A percentile compares a stretch with the other conserved stretches of the same genome.
These are phyloP conservation scores for Prolemur simus DNA, from an alignment of 2,113 vertebrate species.

Conservation along the genomic window DNA sequence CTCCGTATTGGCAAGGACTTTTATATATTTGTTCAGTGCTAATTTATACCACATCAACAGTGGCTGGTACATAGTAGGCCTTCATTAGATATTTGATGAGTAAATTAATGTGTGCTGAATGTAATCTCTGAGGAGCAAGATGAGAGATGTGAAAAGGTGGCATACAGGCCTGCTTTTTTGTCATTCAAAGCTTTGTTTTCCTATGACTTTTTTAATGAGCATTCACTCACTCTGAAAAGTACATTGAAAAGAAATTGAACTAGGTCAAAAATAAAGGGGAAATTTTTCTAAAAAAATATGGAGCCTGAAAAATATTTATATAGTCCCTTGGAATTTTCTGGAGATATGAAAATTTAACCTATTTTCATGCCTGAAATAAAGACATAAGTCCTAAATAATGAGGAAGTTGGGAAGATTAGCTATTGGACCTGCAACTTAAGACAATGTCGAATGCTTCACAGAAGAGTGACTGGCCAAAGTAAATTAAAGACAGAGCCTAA, in stretches of 20 bases:
- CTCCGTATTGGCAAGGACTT: background rate
- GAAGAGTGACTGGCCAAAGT: background rate
- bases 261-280: background rate
- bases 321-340: background rate
- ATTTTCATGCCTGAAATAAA: background rate
- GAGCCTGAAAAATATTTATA: background rate
- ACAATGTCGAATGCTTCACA: background rate
- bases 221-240: background rate
- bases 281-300: background rate
- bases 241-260: background rate
- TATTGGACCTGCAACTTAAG: background rate
- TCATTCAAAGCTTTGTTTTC: background rate
- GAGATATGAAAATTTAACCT: background rate
- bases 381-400: background rate
- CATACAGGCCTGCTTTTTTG: background rate
- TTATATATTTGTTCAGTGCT: background rate
- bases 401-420: background rate
- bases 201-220: background rate
- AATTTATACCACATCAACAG: background rate
- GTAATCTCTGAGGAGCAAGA: background rate
- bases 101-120: conserved; percentile 1
- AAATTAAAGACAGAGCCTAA: background rate
- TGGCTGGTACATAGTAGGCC: background rate
- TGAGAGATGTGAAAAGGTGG: background rate
- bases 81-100: background rate